Conservation (phyloP, 2,888 invertebrate genomes). For the Anagyrus pseudococci region DNA sequence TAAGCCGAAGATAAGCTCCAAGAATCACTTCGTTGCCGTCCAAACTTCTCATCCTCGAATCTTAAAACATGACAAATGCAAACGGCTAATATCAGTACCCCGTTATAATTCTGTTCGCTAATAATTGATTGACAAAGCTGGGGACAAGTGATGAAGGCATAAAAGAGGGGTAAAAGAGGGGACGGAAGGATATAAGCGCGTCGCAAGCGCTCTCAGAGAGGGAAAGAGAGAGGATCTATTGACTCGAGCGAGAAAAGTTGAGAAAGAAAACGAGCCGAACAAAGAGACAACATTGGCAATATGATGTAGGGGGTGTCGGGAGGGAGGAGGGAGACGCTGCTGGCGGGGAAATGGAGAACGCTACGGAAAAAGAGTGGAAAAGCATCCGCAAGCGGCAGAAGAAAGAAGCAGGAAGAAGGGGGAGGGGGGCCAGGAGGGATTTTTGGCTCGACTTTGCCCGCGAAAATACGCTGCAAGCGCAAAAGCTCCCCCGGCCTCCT, state of each 20-base stretch:
- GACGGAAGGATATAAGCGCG: neutral
- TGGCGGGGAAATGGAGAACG: neutral
- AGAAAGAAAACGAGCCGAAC: too few relatives aligned
- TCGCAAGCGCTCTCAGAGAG: too few relatives aligned
- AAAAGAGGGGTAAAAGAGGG: neutral
- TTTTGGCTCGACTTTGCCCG: constrained; percentile 1
- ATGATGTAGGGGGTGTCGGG: too few relatives aligned
- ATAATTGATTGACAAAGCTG: neutral
- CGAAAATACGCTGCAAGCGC: too few relatives aligned
- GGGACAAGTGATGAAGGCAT: neutral
- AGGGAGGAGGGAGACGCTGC: too few relatives aligned
- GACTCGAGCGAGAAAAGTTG: too few relatives aligned
- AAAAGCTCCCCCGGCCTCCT: neutral
- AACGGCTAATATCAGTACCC: constrained; percentile 24
- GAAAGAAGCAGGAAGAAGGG: neutral
- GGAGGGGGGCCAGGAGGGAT: neutral
- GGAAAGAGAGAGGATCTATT: too few relatives aligned
- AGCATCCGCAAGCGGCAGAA: too few relatives aligned
- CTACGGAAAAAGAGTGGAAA: too few relatives aligned
- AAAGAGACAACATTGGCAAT: neutral
- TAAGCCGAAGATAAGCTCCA: constrained; percentile 39
- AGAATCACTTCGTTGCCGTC: constrained; percentile 38
- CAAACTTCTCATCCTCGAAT: constrained; percentile 40
- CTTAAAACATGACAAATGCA: constrained; percentile 36
- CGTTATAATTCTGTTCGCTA: neutral